Percentiles rank a stretch among this genome's conserved stretches.
These are phyloP conservation scores for Brachyptera putata DNA, from an alignment of 2,888 invertebrate genomes.

Conservation along the genomic window DNA sequence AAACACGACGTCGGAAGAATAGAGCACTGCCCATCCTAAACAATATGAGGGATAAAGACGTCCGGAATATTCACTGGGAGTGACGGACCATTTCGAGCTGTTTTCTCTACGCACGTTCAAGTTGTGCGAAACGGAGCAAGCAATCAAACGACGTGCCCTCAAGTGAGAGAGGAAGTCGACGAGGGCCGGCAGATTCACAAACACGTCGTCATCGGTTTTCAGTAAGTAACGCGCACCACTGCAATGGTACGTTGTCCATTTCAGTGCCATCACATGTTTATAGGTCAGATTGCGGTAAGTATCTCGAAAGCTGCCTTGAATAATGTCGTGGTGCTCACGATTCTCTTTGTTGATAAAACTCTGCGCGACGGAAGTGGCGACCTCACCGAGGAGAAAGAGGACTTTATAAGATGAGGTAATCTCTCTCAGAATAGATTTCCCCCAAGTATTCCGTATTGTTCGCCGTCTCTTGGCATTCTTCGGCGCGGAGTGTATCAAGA, in stretches of 20 bases:
- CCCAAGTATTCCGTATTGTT: conserved; percentile 68
- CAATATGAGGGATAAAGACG: conserved; percentile 70
- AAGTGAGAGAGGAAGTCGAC: conserved; percentile 52
- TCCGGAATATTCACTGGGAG: conserved; percentile 59
- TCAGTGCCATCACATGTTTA: conserved; percentile 77
- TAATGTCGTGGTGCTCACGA: conserved; percentile 57
- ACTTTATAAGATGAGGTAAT: too few relatives aligned
- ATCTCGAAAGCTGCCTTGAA: conserved; percentile 74
- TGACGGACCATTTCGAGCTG: conserved; percentile 68
- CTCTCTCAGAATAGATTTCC: not conserved
- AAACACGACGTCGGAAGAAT: conserved; percentile 59
- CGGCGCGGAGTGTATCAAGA: conserved; percentile 67
- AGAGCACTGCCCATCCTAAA: conserved; percentile 66
- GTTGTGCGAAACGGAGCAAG: conserved; percentile 49
- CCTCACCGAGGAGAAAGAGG: conserved; percentile 63
- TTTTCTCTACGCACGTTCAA: conserved; percentile 58
- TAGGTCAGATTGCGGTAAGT: conserved; percentile 78
- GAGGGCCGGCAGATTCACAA: conserved; percentile 46
- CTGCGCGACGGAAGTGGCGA: conserved; percentile 42
- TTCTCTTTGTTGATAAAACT: conserved; percentile 52
- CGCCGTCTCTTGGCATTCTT: conserved; percentile 59
- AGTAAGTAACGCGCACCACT: conserved; percentile 55
- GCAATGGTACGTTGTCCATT: conserved; percentile 71
- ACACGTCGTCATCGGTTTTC: conserved; percentile 50
- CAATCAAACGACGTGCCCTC: conserved; percentile 60